phyloP scores from a whole-genome alignment of 2,113 vertebrate genomes.

The Heterotilapia buettikoferi region DNA sequence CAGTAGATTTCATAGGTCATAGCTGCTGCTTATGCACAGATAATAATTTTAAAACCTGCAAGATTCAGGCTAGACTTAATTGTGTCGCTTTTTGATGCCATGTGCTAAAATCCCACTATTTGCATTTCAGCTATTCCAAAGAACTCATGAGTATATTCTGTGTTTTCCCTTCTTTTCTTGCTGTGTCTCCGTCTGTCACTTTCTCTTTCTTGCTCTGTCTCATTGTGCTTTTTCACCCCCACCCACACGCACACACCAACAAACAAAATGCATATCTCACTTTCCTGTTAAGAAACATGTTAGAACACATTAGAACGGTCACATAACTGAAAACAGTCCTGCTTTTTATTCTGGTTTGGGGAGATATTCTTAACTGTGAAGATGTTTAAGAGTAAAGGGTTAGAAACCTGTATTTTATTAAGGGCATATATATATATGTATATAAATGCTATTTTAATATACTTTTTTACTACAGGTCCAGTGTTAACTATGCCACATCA shows the following conservation, averaged over 20 bases:
- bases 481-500: not conserved
- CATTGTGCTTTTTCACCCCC: not conserved
- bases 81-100: not conserved
- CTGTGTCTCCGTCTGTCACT: not conserved
- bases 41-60: not conserved
- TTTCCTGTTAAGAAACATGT: not conserved
- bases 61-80: not conserved
- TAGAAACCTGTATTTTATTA: not conserved
- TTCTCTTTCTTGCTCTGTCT: not conserved
- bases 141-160: not conserved
- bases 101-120: not conserved
- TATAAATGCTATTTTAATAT: not conserved
- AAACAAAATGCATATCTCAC: not conserved
- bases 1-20: not conserved
- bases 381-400: not conserved
- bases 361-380: not conserved
- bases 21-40: not conserved
- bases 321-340: not conserved
- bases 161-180: not conserved
- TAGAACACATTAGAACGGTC: not conserved
- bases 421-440: fast-evolving
- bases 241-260: not conserved
- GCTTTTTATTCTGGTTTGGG: not conserved
- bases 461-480: not conserved
- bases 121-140: not conserved